Percentiles rank a stretch among this genome's conserved stretches.
These are phyloP conservation scores for Rhinogobio ventralis DNA, from an alignment of 2,797 vertebrate genomes.

Conservation along the genomic window DNA sequence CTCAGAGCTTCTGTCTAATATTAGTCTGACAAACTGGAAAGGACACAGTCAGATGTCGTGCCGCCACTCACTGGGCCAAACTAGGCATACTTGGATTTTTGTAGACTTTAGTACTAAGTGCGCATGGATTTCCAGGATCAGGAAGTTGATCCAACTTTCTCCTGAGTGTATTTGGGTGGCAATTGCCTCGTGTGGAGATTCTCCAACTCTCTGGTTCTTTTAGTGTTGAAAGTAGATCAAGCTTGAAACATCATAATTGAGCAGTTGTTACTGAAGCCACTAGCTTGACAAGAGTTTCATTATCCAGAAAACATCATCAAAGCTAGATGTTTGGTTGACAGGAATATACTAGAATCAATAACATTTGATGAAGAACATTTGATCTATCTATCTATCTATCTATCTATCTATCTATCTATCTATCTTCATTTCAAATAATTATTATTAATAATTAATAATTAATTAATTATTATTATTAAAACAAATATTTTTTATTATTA, in stretches of 20 bases:
- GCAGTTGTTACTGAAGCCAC: neutral
- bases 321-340: neutral
- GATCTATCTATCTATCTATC: too few relatives aligned
- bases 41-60: conserved; percentile 38
- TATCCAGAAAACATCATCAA: neutral
- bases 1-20: conserved; percentile 53
- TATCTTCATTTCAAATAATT: too few relatives aligned
- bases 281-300: neutral
- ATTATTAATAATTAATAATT: too few relatives aligned
- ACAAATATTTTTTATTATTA: too few relatives aligned
- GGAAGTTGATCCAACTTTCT: conserved; percentile 17
- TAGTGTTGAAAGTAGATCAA: neutral
- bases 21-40: conserved; percentile 53
- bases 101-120: conserved; percentile 33
- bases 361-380: neutral
- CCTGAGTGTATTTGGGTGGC: conserved; percentile 7
- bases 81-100: conserved; percentile 36
- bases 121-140: conserved; percentile 29
- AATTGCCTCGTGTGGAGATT: conserved; percentile 27
- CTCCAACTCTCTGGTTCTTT: neutral
- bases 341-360: neutral
- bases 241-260: conserved; percentile 15
- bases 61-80: neutral
- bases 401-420: too few relatives aligned
- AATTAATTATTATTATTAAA: too few relatives aligned